Conservation (phyloP, 2,797 vertebrate genomes). For the Dicrostonyx torquatus region DNA sequence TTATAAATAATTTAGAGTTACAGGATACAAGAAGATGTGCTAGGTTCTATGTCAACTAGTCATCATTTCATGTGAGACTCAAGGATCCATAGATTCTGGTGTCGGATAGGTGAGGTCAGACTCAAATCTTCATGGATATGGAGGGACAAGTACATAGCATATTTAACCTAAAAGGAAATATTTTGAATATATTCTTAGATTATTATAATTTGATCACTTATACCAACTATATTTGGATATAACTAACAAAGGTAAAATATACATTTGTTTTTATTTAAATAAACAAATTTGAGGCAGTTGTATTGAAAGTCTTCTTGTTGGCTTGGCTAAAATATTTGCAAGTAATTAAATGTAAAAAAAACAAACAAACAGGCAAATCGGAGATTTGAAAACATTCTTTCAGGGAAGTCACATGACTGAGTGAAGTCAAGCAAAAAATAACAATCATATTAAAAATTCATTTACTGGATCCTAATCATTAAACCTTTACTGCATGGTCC, state of each 20-base stretch:
- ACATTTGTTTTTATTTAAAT: neutral
- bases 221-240: neutral
- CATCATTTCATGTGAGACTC: neutral
- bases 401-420: neutral
- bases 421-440: neutral
- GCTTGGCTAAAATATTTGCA: neutral
- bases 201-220: neutral
- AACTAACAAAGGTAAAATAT: neutral
- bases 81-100: neutral
- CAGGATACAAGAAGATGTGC: neutral
- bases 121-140: neutral
- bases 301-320: neutral
- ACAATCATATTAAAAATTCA: neutral
- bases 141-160: neutral
- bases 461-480: neutral
- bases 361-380: neutral
- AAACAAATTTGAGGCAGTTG: neutral
- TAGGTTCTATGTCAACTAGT: neutral
- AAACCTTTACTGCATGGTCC: neutral
- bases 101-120: neutral
- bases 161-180: neutral
- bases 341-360: neutral
- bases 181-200: neutral
- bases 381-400: neutral
- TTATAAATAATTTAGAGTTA: neutral